Base-by-base conservation (phyloP, 1,140 invertebrate species). In the Pseudomyrmex flavicornis region DNA sequence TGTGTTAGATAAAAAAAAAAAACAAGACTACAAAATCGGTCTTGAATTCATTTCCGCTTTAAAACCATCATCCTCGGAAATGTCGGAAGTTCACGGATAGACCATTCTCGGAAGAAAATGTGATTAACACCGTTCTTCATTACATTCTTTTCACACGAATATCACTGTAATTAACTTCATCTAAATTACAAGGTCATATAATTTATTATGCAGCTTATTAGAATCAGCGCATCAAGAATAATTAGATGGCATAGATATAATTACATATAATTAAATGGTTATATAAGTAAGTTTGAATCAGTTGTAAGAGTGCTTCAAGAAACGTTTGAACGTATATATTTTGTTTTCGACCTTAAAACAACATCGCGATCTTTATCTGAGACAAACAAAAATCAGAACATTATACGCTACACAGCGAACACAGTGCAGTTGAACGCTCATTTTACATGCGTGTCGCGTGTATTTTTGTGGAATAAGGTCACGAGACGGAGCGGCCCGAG, bases 381-480 rank as follows among this genome's bases (percentile, higher is more conserved):
- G 13, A 61, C 12, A 26, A 15, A 26, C 20, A 59, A 70, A 50
- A 80, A 35, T 80, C 15, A 8, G n/a, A 48, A 70, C 44, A 2
- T 12, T 17, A 54, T 7, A 59, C 54, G 72, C n/a, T 56, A 56
- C 15, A 35, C 58, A 20, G 13, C 20, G 65, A 17, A 58, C 79
- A 84, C 87, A 70, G 84, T 10, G 13, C 59, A 48, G 17, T 44
- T 87, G 9, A 69, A 87, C 79, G 83, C 84, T 90, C 87, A 87
- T 90, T 93, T 89, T 70, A 69, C 89, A 93, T 93, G 90, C 92
- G 70, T 85, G 82, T 88, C 91, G 91, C 89, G 90, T 91, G 86
- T 90, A 91, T 93, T 92, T 91, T 90, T 91, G 85, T 89, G 90
- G 86, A 93, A 93, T 93, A 93, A 92, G 93, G 93, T 93, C 92